Evolutionary conservation across 2,797 vertebrate species (phyloP).

Genomic region (Phoxinus dragarum): DNA sequence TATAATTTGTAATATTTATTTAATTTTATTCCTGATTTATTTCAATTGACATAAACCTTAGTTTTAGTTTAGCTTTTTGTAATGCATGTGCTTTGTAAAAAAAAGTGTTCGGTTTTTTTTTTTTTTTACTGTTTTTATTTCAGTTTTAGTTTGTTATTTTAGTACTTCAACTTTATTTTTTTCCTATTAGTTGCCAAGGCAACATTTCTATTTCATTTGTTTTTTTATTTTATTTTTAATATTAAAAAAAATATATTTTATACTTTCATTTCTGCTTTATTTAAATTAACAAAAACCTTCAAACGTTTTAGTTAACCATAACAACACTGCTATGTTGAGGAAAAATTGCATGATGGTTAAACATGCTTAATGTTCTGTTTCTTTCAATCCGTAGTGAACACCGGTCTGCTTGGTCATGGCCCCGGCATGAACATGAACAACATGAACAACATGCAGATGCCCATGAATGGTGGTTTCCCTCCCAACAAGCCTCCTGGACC

Average conservation of each 20-base stretch:
- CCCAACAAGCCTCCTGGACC: conserved; percentile 83
- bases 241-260: background rate
- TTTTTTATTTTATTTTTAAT: background rate
- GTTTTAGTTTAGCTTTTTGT: too few relatives aligned
- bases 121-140: background rate
- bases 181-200: too few relatives aligned
- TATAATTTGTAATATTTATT: background rate
- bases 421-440: conserved; percentile 77
- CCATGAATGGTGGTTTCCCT: conserved; percentile 87
- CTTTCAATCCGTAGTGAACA: conserved; percentile 71
- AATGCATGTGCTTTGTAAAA: too few relatives aligned
- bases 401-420: conserved; percentile 83
- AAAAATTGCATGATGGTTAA: background rate
- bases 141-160: too few relatives aligned
- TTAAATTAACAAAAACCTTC: background rate
- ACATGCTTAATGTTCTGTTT: background rate
- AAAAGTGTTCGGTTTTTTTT: background rate
- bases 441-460: conserved; percentile 80
- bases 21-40: background rate
- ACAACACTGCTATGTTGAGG: background rate
- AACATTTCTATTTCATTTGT: too few relatives aligned
- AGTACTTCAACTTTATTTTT: too few relatives aligned
- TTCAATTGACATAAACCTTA: too few relatives aligned
- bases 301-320: background rate
- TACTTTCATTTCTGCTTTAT: background rate